These are phyloP conservation scores for Sturnus vulgaris DNA, from an alignment of 2,113 vertebrate species.

Conservation along the genomic window DNA sequence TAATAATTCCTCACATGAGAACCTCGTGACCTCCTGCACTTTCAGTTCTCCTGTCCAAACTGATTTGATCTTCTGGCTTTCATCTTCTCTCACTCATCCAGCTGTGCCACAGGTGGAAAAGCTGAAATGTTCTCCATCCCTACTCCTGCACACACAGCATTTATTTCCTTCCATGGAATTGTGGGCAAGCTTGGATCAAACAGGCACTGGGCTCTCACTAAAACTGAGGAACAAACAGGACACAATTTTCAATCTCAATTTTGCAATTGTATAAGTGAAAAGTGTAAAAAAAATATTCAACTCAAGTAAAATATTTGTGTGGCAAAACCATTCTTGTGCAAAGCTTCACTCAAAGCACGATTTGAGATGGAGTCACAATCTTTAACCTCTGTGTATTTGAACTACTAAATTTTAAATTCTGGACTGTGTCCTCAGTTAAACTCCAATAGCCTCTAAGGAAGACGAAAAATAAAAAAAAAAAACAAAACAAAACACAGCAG, in stretches of 20 bases:
- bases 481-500: background rate
- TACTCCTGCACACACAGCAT: background rate
- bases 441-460: background rate
- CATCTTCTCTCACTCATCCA: background rate
- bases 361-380: background rate
- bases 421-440: background rate
- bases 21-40: background rate
- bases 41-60: background rate
- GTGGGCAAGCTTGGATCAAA: background rate
- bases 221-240: background rate
- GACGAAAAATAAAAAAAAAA: background rate
- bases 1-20: background rate
- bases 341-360: background rate
- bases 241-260: background rate
- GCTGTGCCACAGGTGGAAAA: background rate
- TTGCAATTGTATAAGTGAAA: accelerated
- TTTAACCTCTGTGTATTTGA: background rate
- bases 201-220: background rate
- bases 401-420: background rate
- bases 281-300: background rate
- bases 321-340: background rate
- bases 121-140: background rate
- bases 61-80: background rate
- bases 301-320: background rate
- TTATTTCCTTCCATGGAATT: background rate